Percentiles rank a stretch among this genome's conserved stretches.
phyloP scores from a whole-genome alignment of 2,113 vertebrate species.

The Nesoenas mayeri region DNA sequence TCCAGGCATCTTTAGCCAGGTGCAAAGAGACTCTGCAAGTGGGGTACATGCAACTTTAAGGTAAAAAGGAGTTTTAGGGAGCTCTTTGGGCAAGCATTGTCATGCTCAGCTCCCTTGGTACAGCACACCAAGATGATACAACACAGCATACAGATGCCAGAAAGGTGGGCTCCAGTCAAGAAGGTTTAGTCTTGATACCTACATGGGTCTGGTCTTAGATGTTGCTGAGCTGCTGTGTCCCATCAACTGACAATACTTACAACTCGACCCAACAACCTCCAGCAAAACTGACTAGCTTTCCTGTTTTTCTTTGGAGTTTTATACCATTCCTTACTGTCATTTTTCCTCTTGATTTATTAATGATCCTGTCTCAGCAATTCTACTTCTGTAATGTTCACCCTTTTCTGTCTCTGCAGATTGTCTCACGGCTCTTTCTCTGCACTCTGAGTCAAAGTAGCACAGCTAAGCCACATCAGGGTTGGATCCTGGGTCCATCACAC shows the following conservation, averaged over 20 bases:
- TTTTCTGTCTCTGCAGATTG: not conserved
- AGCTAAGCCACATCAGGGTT: fast-evolving
- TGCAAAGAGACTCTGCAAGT: not conserved
- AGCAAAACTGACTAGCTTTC: not conserved
- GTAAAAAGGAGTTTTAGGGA: not conserved
- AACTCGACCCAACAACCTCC: fast-evolving
- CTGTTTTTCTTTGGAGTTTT: not conserved
- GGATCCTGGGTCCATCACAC: not conserved
- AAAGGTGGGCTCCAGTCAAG: not conserved
- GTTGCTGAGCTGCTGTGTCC: not conserved
- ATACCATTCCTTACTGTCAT: not conserved
- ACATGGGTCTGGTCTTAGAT: not conserved
- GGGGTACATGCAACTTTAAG: not conserved
- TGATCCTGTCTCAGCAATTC: not conserved
- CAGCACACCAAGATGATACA: not conserved
- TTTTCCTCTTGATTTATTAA: not conserved
- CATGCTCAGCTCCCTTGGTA: not conserved
- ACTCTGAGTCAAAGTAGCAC: not conserved
- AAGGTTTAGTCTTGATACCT: not conserved
- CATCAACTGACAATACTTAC: not conserved
- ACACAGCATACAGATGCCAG: not conserved
- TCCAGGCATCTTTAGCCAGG: not conserved
- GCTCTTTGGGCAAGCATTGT: not conserved
- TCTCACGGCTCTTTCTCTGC: not conserved
- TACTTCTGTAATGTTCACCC: not conserved